Evolutionary conservation across 2,888 invertebrate species (phyloP).

Genomic region (Leptopterna dolabrata): DNA sequence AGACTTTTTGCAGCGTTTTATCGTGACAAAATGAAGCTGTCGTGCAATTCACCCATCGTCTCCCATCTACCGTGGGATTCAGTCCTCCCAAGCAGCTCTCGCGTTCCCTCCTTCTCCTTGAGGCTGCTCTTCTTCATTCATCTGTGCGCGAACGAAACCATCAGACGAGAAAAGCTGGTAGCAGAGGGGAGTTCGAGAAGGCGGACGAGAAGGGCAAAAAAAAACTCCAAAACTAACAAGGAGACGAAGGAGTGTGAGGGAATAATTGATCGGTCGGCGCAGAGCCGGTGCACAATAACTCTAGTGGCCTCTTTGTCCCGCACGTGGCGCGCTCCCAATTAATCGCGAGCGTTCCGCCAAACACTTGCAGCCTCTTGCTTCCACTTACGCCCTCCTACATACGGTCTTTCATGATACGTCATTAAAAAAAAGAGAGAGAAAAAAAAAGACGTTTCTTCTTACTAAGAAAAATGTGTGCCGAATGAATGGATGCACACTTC

Average conservation of each 20-base stretch:
- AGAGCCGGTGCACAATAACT: constrained; percentile 45
- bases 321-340: constrained; percentile 53
- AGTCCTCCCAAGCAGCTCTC: too few relatives aligned
- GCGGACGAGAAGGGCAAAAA: neutral
- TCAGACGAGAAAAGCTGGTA: neutral
- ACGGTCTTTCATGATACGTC: neutral
- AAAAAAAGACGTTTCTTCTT: neutral
- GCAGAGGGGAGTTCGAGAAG: neutral
- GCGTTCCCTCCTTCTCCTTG: neutral
- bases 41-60: too few relatives aligned
- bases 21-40: too few relatives aligned
- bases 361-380: constrained; percentile 32
- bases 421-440: too few relatives aligned
- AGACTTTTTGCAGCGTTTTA: too few relatives aligned
- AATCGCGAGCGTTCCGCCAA: constrained; percentile 49
- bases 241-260: constrained; percentile 23
- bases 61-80: too few relatives aligned
- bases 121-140: neutral
- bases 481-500: neutral
- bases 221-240: constrained; percentile 53
- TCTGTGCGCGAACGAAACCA: neutral
- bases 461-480: constrained; percentile 12
- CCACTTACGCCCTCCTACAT: neutral
- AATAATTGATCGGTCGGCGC: constrained; percentile 51
- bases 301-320: constrained; percentile 50